A percentile compares a stretch with the other conserved stretches of the same genome.
These are phyloP conservation scores for Phymanthus crucifer DNA, from an alignment of 92 coral and sea anemone genomes.

Conservation along the genomic window DNA sequence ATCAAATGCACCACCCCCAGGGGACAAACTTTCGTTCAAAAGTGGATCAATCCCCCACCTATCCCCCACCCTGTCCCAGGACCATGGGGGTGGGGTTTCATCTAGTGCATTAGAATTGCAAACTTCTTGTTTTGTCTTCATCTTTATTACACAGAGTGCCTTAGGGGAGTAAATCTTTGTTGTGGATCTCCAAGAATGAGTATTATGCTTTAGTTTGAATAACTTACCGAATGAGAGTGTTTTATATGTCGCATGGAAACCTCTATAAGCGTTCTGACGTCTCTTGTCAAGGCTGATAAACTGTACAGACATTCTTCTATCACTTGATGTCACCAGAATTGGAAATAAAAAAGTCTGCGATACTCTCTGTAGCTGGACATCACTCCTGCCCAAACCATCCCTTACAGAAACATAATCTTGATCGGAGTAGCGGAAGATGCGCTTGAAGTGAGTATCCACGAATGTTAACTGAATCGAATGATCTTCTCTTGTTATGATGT, in stretches of 20 bases:
- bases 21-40: too few species aligned
- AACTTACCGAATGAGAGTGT: not conserved
- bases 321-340: not conserved
- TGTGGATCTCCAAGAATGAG: not conserved
- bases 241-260: not conserved
- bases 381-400: not conserved
- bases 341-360: not conserved
- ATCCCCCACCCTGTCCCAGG: too few species aligned
- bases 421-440: not conserved
- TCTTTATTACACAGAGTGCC: not conserved
- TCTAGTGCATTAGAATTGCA: not conserved
- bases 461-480: not conserved
- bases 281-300: not conserved
- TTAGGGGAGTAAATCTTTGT: not conserved
- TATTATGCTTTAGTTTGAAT: not conserved
- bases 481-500: not conserved
- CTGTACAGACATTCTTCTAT: not conserved
- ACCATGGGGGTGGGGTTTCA: too few species aligned
- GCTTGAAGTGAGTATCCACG: not conserved
- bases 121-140: not conserved
- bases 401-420: not conserved
- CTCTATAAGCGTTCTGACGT: not conserved
- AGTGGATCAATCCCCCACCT: too few species aligned
- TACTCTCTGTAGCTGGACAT: not conserved
- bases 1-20: not conserved